Conservation (phyloP, 2,888 invertebrate species). For the Arrhopalites spinosus region DNA sequence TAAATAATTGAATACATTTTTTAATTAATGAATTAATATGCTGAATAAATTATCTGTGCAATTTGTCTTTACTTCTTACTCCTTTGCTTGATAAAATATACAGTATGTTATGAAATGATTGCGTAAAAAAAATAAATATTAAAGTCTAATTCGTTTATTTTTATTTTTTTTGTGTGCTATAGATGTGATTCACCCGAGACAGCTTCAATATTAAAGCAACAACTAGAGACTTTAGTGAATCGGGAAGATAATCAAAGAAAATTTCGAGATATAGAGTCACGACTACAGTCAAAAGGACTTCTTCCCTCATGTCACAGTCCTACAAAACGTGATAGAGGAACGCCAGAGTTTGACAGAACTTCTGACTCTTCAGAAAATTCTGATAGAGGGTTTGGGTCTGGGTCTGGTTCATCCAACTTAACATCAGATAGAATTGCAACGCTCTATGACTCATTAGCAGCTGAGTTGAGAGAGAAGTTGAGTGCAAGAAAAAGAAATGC, state of each 20-base stretch:
- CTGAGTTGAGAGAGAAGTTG: slow-evolving; percentile 82
- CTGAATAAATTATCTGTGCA: too few species aligned
- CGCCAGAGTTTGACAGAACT: slow-evolving; percentile 56
- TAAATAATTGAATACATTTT: too few species aligned
- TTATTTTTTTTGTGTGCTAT: slow-evolving; percentile 4
- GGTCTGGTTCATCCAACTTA: slow-evolving; percentile 53
- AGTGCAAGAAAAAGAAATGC: slow-evolving; percentile 61
- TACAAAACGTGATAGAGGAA: slow-evolving; percentile 48
- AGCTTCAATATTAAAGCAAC: slow-evolving; percentile 82
- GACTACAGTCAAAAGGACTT: slow-evolving; percentile 62
- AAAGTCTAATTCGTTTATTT: background rate
- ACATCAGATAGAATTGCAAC: slow-evolving; percentile 67
- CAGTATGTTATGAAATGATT: background rate
- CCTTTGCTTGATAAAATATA: background rate
- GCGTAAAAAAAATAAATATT: too few species aligned
- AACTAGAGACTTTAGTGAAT: slow-evolving; percentile 79
- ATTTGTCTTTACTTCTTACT: background rate
- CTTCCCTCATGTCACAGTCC: slow-evolving; percentile 51
- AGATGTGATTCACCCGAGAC: slow-evolving; percentile 83
- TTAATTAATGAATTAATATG: too few species aligned
- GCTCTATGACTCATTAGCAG: slow-evolving; percentile 87
- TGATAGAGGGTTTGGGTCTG: slow-evolving; percentile 55
- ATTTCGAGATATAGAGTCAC: slow-evolving; percentile 77
- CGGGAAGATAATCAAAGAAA: slow-evolving; percentile 85
- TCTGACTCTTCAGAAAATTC: slow-evolving; percentile 56